Conservation (phyloP, 2,888 invertebrate genomes). For the Amitus sp. region DNA sequence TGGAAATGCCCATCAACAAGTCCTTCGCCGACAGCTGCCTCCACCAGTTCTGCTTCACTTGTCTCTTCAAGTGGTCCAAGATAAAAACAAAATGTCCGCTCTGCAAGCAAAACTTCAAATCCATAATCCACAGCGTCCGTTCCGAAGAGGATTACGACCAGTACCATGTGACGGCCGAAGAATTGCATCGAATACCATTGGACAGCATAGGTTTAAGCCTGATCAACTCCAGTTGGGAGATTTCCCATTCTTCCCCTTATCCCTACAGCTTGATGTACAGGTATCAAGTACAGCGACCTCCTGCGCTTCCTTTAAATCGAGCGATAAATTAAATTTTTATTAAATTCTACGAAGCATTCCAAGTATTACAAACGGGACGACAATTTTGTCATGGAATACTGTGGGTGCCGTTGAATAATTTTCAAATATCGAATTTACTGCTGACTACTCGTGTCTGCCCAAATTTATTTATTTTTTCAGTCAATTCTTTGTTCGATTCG, state of each 20-base stretch:
- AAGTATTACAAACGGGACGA: too few species aligned
- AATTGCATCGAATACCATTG: slow-evolving; percentile 53
- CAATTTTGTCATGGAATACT: too few species aligned
- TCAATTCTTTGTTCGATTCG: too few species aligned
- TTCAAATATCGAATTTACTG: too few species aligned
- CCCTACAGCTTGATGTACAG: slow-evolving; percentile 43
- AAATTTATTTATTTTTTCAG: too few species aligned
- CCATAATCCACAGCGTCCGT: slow-evolving; percentile 92
- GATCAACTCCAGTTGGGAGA: slow-evolving; percentile 42
- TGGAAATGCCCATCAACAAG: slow-evolving; percentile 86
- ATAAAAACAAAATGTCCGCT: slow-evolving; percentile 94
- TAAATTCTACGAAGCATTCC: too few species aligned
- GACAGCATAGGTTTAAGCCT: slow-evolving; percentile 49
- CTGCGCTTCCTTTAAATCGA: too few species aligned
- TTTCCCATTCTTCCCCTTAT: too few species aligned
- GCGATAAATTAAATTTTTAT: too few species aligned
- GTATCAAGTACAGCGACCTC: too few species aligned
- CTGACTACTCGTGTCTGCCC: too few species aligned
- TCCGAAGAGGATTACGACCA: slow-evolving; percentile 90
- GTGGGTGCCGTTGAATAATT: too few species aligned
- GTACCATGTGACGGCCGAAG: slow-evolving; percentile 69
- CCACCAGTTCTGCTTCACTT: slow-evolving; percentile 94
- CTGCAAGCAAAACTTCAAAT: slow-evolving; percentile 91
- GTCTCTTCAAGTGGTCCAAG: slow-evolving; percentile 93
- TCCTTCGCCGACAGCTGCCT: slow-evolving; percentile 93